Percentiles rank a stretch among this genome's conserved stretches.
Conservation (phyloP, 2,888 invertebrate genomes). For the Coremacera marginata region DNA sequence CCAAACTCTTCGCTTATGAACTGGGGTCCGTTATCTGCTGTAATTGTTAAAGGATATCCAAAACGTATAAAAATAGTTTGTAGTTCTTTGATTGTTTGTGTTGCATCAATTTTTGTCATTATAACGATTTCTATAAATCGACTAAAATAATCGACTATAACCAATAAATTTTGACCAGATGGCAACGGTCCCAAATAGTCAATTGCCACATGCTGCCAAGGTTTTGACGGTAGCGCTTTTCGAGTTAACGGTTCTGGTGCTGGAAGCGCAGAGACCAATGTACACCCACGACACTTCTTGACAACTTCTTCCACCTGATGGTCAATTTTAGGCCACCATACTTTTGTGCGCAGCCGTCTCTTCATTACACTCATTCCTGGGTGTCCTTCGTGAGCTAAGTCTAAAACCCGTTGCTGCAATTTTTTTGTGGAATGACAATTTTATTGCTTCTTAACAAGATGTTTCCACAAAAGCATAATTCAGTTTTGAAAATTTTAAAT, state of each 20-base stretch:
- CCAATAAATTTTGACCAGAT: constrained; percentile 35
- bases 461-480: constrained; percentile 8
- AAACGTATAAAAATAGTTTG: constrained; percentile 33
- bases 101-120: constrained; percentile 33
- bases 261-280: constrained; percentile 30
- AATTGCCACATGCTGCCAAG: constrained; percentile 44
- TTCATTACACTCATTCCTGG: not conserved
- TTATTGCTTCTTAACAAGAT: not conserved
- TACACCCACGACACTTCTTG: constrained; percentile 33
- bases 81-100: constrained; percentile 26
- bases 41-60: constrained; percentile 30
- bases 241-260: not conserved
- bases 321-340: constrained; percentile 44
- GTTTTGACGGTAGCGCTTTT: not conserved
- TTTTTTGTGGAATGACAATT: not conserved
- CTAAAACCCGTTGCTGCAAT: not conserved
- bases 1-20: not conserved
- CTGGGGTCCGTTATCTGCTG: constrained; percentile 40
- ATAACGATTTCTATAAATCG: constrained; percentile 37
- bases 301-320: constrained; percentile 40
- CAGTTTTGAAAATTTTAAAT: constrained; percentile 9
- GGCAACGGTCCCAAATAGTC: constrained; percentile 53
- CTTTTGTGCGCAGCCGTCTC: not conserved
- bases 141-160: constrained; percentile 40
- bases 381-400: not conserved